Base-by-base conservation (phyloP, 1,140 invertebrate genomes). In the Trichonephila clavata region DNA sequence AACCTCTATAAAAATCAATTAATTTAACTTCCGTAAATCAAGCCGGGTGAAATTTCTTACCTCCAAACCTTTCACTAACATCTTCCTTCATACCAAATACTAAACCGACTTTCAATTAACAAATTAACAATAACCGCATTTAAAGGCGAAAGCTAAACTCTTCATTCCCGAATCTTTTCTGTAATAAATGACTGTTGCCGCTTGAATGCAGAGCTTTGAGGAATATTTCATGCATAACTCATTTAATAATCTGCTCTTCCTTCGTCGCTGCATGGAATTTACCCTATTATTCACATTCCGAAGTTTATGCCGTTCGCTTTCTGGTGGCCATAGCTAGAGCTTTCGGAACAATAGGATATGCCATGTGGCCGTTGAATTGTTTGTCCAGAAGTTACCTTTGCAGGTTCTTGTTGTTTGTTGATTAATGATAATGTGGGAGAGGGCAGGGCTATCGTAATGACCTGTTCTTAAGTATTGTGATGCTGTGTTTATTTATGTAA, bases 171-270 rank as follows among this genome's bases (percentile, higher is more conserved):
- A 60, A 61, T 59, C 84, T 77, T 77, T 77, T 86, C 50, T 39
- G 7, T 60, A 63, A 86, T 60, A 86, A 86, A 61, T 86, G 84
- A 61, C 84, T 57, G 24, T 43, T 43, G 61, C 24, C 32, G 32
- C 63, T 13, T n/a, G 1, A 43, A 24, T 8, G 59, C 27, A 63
- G 60, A 16, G 20, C 27, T 24, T 60, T 43, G 60, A 39, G 63
- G 39, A 71, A 88, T 65, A 88, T 88, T 88, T 27, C 63, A 50
- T 24, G 86, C 86, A 88, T 88, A 68, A 68, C 86, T 88, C 86
- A 60, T 60, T 88, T 88, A 88, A 88, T 88, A 68, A 88, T 88
- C 32, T 39, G 21, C 10, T 50, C 43, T 14, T 77, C 43, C 86
- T 68, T 32, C 59, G 32, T 21, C 24, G 86, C 32, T 32, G 59